Evolutionary conservation across 2,797 vertebrate genomes (phyloP).

Genomic region (Microctenopoma lineatum): DNA sequence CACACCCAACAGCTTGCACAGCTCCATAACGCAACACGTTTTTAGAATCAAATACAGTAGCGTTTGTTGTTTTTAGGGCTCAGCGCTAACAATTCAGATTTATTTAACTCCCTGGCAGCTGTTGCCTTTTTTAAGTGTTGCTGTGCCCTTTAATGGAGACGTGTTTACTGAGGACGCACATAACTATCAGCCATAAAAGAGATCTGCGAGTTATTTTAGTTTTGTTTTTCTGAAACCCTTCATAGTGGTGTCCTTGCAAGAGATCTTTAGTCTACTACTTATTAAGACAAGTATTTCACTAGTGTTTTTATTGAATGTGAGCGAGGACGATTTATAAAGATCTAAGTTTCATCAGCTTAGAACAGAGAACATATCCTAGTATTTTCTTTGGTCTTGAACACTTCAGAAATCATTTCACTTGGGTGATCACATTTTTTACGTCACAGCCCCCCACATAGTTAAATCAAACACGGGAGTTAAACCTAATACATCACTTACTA

Average conservation of each 20-base stretch:
- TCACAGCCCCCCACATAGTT: background rate
- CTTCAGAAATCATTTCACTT: conserved; percentile 11
- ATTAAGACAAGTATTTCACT: background rate
- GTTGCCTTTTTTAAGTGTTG: background rate
- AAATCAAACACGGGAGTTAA: background rate
- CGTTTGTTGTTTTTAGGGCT: conserved; percentile 34
- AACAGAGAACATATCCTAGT: background rate
- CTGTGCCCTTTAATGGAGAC: conserved; percentile 1
- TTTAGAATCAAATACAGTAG: conserved; percentile 29
- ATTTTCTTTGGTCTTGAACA: conserved; percentile 1
- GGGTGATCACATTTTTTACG: conserved; percentile 37
- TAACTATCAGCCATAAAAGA: background rate
- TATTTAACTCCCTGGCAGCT: background rate
- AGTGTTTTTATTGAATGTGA: conserved; percentile 1
- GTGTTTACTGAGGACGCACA: background rate
- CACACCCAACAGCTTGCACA: conserved; percentile 63
- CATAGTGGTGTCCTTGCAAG: conserved; percentile 8
- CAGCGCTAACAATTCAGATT: conserved; percentile 7
- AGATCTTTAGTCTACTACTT: background rate
- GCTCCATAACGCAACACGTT: conserved; percentile 34
- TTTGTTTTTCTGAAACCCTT: conserved; percentile 3
- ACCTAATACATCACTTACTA: background rate
- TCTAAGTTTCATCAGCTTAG: background rate
- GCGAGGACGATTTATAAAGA: background rate
- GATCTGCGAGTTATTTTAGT: background rate